A percentile compares a stretch with the other conserved stretches of the same genome.
phyloP scores from a whole-genome alignment of 2,113 vertebrate genomes.

The Rattus rattus region DNA sequence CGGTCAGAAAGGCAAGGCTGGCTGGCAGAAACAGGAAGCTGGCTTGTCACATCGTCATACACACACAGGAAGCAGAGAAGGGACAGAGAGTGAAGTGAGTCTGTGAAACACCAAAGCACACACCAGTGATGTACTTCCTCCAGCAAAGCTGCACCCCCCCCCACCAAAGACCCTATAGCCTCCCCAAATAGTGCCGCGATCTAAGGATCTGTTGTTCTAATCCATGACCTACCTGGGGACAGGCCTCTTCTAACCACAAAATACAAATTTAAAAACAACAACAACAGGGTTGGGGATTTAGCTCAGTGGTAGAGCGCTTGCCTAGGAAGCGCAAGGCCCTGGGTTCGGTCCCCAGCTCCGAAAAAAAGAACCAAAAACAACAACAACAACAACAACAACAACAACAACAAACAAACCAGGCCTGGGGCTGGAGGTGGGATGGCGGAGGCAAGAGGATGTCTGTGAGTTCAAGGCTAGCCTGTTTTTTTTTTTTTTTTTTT shows the following conservation, averaged over 20 bases:
- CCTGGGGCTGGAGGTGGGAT: too few species aligned
- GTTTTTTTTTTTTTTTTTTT: too few species aligned
- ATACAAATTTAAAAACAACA: background rate
- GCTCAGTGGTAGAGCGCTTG: too few species aligned
- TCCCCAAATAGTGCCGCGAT: background rate
- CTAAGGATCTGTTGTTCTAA: background rate
- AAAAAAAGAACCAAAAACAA: too few species aligned
- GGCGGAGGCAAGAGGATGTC: background rate
- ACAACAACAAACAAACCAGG: background rate
- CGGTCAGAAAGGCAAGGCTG: background rate
- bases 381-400: too few species aligned
- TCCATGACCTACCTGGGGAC: too few species aligned
- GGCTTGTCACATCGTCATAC: background rate
- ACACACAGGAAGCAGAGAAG: background rate
- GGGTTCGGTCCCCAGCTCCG: too few species aligned
- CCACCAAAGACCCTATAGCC: background rate
- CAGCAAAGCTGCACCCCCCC: too few species aligned
- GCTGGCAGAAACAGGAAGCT: background rate
- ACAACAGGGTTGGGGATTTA: too few species aligned
- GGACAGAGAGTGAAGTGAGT: background rate
- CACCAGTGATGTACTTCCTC: background rate
- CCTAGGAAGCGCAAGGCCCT: too few species aligned
- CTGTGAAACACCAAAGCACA: background rate
- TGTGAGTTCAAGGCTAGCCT: background rate
- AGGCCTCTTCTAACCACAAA: background rate